Base-by-base conservation (phyloP, 2,888 invertebrate genomes). In the Rapana venosa region DNA sequence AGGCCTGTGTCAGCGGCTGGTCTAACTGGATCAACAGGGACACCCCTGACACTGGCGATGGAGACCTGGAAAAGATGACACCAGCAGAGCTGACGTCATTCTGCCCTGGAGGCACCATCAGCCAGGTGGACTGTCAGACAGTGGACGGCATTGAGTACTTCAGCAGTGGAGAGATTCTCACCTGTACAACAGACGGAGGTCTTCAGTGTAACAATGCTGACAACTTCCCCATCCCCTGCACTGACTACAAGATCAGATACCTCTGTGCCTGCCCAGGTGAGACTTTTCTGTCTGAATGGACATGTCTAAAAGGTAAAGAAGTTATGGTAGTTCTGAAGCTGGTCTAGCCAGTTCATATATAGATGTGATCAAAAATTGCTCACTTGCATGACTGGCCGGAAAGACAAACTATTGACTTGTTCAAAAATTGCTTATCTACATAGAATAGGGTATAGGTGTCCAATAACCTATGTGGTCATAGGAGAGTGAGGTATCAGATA, bases 101-200 rank as follows among this genome's bases (percentile, higher is more conserved):
- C 93, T 95, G 95, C 91, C 91, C 90, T 0, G 93, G 91, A 83
- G 95, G 94, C 22, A 61, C 47, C 36, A 56, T 86, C 61, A 93
- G 92, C 2, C 93, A 94, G 47, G 94, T 95, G 56, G 94, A 95
- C 90, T 96, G 96, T 92, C 90, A 91, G 77, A 93, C 94, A 30
- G 92, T 92, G 1, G 91, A 93, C 86, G 93, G 92, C 11, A 93
- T 93, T 1, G 92, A 93, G 26, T 92, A 92, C 77, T 92, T 90
- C 84, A 92, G 92, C 13, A 93, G 94, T 35, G 93, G 93, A n/a
- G 94, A 95, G 83, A 92, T 93, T 0, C 91, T 92, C 15, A 90
- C 90, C 15, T 96, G 96, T 91, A 93, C 94, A 81, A 95, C 98
- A 90, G 97, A 98, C 92, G 96, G 97, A 22, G 98, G 98, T 0